Conservation (phyloP, 2,888 invertebrate genomes). For the Augiades crinisus region DNA sequence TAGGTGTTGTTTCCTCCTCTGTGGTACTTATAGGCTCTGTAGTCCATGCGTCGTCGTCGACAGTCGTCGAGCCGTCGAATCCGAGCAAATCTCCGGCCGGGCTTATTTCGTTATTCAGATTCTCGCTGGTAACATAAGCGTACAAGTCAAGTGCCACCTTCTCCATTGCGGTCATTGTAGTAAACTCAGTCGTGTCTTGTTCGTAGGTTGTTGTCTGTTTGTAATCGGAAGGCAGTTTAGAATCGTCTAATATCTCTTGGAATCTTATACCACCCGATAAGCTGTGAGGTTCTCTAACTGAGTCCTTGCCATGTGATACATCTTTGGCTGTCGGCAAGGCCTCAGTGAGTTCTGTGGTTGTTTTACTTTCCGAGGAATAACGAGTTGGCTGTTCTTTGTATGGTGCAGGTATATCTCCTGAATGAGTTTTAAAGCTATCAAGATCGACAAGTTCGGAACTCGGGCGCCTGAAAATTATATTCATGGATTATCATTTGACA, state of each 20-base stretch:
- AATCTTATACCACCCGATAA: conserved; percentile 59
- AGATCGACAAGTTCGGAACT: conserved; percentile 91
- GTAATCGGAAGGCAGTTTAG: conserved; percentile 65
- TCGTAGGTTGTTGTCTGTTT: conserved; percentile 66
- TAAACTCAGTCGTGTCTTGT: conserved; percentile 82
- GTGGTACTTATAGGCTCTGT: conserved; percentile 73
- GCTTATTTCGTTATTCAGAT: conserved; percentile 81
- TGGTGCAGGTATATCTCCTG: conserved; percentile 78
- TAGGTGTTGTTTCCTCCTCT: conserved; percentile 76
- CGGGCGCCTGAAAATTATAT: conserved; percentile 82
- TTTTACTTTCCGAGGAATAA: conserved; percentile 72
- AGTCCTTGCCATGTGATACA: conserved; percentile 54
- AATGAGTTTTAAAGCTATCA: conserved; percentile 89
- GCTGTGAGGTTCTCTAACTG: conserved; percentile 64
- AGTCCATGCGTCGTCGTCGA: conserved; percentile 59
- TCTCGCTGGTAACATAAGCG: conserved; percentile 87
- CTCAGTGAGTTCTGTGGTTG: conserved; percentile 81
- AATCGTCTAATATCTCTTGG: conserved; percentile 68
- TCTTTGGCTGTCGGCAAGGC: conserved; percentile 51
- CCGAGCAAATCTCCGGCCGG: conserved; percentile 55
- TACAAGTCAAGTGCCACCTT: conserved; percentile 92
- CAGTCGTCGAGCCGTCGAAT: conserved; percentile 63
- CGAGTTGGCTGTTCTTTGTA: conserved; percentile 72
- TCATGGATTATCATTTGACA: background rate
- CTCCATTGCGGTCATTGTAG: conserved; percentile 87